Evolutionary conservation across 2,888 invertebrate genomes (phyloP).

Genomic region (Caenorhabditis sp.): DNA sequence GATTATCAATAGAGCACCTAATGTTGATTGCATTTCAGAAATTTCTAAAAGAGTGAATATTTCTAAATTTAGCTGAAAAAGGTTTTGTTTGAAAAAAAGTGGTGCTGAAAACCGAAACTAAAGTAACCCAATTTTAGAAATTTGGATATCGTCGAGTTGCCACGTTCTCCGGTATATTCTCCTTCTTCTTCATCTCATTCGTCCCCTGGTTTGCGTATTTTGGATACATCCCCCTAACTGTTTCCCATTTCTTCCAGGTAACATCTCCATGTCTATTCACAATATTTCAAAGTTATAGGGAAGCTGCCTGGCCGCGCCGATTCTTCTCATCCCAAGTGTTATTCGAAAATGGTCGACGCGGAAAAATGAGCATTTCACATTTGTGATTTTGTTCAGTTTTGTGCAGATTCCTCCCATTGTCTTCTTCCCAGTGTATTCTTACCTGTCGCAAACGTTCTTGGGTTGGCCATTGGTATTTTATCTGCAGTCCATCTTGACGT

Average conservation of each 20-base stretch:
- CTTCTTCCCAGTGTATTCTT: slow-evolving; percentile 14
- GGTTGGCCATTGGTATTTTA: slow-evolving; percentile 36
- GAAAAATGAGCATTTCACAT: slow-evolving; percentile 35
- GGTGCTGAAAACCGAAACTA: background rate
- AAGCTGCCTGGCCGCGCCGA: slow-evolving; percentile 9
- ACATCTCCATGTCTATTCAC: background rate
- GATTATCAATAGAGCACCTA: too few relatives aligned
- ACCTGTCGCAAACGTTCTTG: slow-evolving; percentile 11
- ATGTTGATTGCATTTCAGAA: too few relatives aligned
- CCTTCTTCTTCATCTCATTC: slow-evolving; percentile 25
- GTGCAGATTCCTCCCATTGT: slow-evolving; percentile 26
- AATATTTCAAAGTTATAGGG: background rate
- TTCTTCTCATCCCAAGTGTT: slow-evolving; percentile 36
- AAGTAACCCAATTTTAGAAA: slow-evolving; percentile 14
- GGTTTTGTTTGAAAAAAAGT: too few relatives aligned
- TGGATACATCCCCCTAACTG: slow-evolving; percentile 18
- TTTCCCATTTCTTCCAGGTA: slow-evolving; percentile 17
- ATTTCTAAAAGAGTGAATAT: too few relatives aligned
- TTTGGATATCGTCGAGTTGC: slow-evolving; percentile 24
- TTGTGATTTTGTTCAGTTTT: slow-evolving; percentile 25
- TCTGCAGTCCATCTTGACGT: slow-evolving; percentile 28
- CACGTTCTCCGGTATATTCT: slow-evolving; percentile 18
- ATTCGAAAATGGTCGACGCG: slow-evolving; percentile 43
- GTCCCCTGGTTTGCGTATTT: slow-evolving; percentile 26
- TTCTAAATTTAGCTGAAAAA: too few relatives aligned